A percentile compares a stretch with the other conserved stretches of the same genome.
Conservation (phyloP, 2,797 vertebrate species). For the Sebastes vulpes region DNA sequence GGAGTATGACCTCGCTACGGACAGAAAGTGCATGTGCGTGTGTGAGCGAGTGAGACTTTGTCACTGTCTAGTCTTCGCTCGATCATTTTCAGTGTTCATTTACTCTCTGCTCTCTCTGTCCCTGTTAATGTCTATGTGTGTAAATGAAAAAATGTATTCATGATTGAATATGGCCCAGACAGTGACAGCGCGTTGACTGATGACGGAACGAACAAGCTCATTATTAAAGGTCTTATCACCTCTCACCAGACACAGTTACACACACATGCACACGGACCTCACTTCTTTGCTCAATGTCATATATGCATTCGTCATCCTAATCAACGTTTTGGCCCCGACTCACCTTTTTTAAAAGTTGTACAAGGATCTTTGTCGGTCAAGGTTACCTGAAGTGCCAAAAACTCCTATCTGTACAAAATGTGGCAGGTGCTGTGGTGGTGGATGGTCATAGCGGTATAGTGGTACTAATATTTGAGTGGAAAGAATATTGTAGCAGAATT, state of each 20-base stretch:
- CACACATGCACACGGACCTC: slow-evolving; percentile 22
- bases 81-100: slow-evolving; percentile 41
- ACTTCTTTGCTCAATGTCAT: slow-evolving; percentile 53
- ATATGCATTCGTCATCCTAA: slow-evolving; percentile 56
- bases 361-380: slow-evolving; percentile 33
- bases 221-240: slow-evolving; percentile 80
- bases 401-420: background rate
- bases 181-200: slow-evolving; percentile 70
- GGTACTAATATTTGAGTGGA: background rate
- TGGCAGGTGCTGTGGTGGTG: background rate
- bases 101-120: slow-evolving; percentile 8
- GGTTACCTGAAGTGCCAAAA: slow-evolving; percentile 9
- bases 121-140: slow-evolving; percentile 44
- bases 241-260: slow-evolving; percentile 57
- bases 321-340: slow-evolving; percentile 46
- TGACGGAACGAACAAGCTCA: slow-evolving; percentile 69
- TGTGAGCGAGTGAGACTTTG: background rate
- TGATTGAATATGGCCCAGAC: slow-evolving; percentile 62
- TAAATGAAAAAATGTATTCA: slow-evolving; percentile 66
- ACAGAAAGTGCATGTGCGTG: background rate
- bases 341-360: slow-evolving; percentile 41
- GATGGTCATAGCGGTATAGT: too few relatives aligned
- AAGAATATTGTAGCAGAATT: background rate
- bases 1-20: slow-evolving; percentile 19
- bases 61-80: slow-evolving; percentile 27